Conservation (phyloP, 2,113 vertebrate genomes). For the Centropristis striata region DNA sequence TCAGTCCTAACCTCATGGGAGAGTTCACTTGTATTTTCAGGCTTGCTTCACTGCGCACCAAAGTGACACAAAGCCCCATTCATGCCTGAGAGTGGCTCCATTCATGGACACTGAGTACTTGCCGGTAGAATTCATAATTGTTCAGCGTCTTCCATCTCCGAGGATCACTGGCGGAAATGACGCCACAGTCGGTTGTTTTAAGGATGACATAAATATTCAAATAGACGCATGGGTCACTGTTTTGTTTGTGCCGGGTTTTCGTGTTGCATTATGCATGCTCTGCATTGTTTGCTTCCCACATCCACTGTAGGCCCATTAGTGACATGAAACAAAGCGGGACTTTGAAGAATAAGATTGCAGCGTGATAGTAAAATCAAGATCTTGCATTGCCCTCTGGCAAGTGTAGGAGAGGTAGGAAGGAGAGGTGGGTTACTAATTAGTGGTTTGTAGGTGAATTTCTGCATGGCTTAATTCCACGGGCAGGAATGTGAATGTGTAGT, state of each 20-base stretch:
- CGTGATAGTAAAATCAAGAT: constrained; percentile 28
- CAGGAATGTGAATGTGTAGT: background rate
- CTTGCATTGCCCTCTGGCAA: background rate
- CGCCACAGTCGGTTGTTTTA: constrained; percentile 73
- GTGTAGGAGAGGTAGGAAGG: background rate
- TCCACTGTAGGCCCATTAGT: background rate
- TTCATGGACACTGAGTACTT: constrained; percentile 83
- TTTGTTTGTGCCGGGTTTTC: constrained; percentile 70
- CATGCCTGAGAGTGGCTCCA: constrained; percentile 79
- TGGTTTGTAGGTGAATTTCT: constrained; percentile 21
- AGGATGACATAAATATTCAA: constrained; percentile 76
- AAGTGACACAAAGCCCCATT: constrained; percentile 84
- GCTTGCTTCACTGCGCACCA: constrained; percentile 69
- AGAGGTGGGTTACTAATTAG: background rate
- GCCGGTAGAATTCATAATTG: constrained; percentile 83
- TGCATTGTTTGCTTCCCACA: constrained; percentile 66
- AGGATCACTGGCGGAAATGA: constrained; percentile 80
- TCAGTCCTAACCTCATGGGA: constrained; percentile 83
- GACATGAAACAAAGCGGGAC: constrained; percentile 59
- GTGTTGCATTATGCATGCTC: constrained; percentile 65
- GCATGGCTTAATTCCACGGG: background rate
- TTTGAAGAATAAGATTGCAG: constrained; percentile 45
- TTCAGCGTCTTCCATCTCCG: constrained; percentile 82
- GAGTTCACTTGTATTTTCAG: constrained; percentile 81
- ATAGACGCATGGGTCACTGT: constrained; percentile 64